A percentile compares a stretch with the other conserved stretches of the same genome.
Conservation (phyloP, 2,888 invertebrate genomes). For the Petrolisthes manimaculis region DNA sequence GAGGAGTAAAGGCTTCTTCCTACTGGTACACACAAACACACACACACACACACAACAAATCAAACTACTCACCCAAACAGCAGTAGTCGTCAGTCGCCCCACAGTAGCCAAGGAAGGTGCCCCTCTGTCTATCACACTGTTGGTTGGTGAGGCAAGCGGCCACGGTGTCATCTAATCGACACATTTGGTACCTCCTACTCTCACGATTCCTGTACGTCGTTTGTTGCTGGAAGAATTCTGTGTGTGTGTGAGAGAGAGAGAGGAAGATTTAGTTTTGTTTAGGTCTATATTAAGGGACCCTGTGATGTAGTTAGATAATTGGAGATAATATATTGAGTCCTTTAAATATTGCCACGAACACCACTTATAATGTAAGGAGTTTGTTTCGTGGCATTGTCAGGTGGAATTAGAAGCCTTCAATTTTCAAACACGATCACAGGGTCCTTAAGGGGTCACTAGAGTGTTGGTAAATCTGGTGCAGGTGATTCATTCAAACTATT, state of each 20-base stretch:
- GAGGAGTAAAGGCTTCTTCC: not conserved
- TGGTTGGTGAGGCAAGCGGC: conserved; percentile 27
- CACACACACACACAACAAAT: conserved; percentile 9
- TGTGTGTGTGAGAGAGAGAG: not conserved
- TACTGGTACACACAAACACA: not conserved
- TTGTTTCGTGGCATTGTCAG: no score
- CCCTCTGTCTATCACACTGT: conserved; percentile 19
- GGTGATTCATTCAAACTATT: no score
- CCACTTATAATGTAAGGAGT: no score
- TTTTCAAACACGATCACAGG: no score
- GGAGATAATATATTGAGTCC: no score
- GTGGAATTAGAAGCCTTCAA: no score
- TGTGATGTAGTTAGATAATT: no score
- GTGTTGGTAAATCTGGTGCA: no score
- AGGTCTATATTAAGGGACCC: not conserved
- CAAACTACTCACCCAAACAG: conserved; percentile 41
- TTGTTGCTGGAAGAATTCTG: conserved; percentile 33
- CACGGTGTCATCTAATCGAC: conserved; percentile 13
- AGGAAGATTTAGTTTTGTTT: not conserved
- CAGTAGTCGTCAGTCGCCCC: conserved; percentile 41
- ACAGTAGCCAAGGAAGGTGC: conserved; percentile 46
- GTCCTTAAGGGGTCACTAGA: no score
- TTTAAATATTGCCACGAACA: no score
- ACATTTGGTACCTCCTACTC: conserved; percentile 23
- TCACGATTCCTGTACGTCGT: not conserved